Evolutionary conservation across 1,140 invertebrate species (phyloP).

Genomic region (Brachionus paranguensis): DNA sequence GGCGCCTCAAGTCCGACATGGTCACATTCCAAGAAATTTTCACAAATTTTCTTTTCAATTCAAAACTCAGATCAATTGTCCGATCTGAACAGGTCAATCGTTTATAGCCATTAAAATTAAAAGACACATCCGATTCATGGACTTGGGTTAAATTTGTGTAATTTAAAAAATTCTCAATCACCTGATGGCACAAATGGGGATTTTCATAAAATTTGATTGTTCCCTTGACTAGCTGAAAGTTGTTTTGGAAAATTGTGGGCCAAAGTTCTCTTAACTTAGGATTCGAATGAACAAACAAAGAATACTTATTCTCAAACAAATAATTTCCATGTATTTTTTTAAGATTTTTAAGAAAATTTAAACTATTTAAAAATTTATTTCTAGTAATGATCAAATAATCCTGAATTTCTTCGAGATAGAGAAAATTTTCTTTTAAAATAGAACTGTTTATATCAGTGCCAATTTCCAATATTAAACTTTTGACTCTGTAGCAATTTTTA

Average conservation of each 20-base stretch:
- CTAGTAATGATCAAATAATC: not conserved
- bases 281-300: conserved; percentile 12
- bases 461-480: not conserved
- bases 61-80: not conserved
- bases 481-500: conserved; percentile 5
- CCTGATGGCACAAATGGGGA: not conserved
- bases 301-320: conserved; percentile 16
- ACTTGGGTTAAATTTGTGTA: not conserved
- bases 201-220: conserved; percentile 17
- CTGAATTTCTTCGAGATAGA: conserved; percentile 14
- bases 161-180: not conserved
- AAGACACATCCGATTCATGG: conserved; percentile 16
- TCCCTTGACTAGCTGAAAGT: not conserved
- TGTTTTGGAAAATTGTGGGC: not conserved
- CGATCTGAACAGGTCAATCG: not conserved
- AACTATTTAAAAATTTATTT: not conserved
- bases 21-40: not conserved
- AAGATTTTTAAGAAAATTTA: conserved; percentile 2
- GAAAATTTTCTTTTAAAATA: not conserved
- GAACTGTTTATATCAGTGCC: not conserved
- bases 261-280: conserved; percentile 6
- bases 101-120: conserved; percentile 23
- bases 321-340: not conserved
- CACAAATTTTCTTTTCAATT: not conserved
- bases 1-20: not conserved